Conservation (phyloP, 2,797 vertebrate species). For the Tadarida brasiliensis region DNA sequence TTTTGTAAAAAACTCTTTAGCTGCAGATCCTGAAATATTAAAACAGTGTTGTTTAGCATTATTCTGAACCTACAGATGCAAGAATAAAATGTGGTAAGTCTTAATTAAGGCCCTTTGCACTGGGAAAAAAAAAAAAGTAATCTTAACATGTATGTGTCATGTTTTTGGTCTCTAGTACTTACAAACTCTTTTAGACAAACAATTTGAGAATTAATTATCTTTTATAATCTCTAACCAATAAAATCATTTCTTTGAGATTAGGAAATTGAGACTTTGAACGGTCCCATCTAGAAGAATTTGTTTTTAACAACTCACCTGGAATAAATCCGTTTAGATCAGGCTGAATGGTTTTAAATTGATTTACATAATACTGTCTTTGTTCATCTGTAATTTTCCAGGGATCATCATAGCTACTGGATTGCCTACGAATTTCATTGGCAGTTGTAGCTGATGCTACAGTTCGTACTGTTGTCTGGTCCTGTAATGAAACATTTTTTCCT, state of each 20-base stretch:
- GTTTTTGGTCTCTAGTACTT: conserved; percentile 67
- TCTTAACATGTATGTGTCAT: not conserved
- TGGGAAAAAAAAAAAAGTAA: conserved; percentile 23
- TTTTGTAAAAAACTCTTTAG: conserved; percentile 99
- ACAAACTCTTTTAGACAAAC: conserved; percentile 34
- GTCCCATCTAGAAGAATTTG: conserved; percentile 75
- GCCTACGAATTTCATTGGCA: conserved; percentile 98
- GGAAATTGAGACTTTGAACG: conserved; percentile 67
- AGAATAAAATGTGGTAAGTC: conserved; percentile 64
- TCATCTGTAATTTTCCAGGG: conserved; percentile 99
- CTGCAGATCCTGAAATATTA: conserved; percentile 95
- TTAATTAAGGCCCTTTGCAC: conserved; percentile 53
- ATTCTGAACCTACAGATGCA: conserved; percentile 66
- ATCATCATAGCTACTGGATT: conserved; percentile 97
- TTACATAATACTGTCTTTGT: conserved; percentile 99
- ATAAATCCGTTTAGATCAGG: conserved; percentile 99
- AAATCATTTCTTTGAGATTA: conserved; percentile 60
- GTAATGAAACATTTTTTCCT: conserved; percentile 88
- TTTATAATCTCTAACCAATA: conserved; percentile 69
- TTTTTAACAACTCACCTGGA: conserved; percentile 92
- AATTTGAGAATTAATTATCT: conserved; percentile 67
- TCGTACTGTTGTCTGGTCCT: conserved; percentile 98
- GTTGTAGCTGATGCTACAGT: conserved; percentile 94
- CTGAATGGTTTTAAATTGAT: conserved; percentile 99
- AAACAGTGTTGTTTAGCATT: conserved; percentile 83